phyloP scores from a whole-genome alignment of 2,888 invertebrate species.

The Zele albiditarsus region DNA sequence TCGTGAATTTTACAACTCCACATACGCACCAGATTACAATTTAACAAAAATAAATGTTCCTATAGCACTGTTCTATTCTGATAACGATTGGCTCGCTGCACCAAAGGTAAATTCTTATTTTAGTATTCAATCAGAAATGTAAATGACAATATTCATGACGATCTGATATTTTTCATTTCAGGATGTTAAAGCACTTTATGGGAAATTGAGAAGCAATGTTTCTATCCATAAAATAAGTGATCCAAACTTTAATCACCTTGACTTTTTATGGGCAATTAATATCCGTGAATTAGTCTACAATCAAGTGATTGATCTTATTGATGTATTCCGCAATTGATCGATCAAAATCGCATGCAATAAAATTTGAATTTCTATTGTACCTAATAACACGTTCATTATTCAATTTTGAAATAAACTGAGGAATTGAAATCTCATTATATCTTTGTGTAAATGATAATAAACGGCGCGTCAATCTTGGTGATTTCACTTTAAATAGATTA shows the following conservation, averaged over 20 bases:
- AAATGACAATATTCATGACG: neutral
- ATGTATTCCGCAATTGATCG: constrained; percentile 30
- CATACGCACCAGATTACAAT: constrained; percentile 78
- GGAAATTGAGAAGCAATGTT: constrained; percentile 74
- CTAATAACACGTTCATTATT: neutral
- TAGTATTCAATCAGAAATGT: constrained; percentile 11
- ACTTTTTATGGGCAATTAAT: constrained; percentile 81
- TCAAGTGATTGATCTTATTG: constrained; percentile 73
- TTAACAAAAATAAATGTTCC: constrained; percentile 78
- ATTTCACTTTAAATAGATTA: too few relatives aligned
- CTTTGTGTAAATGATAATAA: too few relatives aligned
- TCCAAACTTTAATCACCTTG: constrained; percentile 82
- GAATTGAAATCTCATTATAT: too few relatives aligned
- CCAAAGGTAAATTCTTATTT: constrained; percentile 71
- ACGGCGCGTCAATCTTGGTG: too few relatives aligned
- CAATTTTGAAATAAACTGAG: too few relatives aligned
- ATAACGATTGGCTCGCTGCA: constrained; percentile 84
- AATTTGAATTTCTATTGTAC: neutral
- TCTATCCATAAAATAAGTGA: constrained; percentile 78
- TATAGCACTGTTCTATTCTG: constrained; percentile 79
- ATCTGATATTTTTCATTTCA: constrained; percentile 51
- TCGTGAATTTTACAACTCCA: constrained; percentile 75
- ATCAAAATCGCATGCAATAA: neutral
- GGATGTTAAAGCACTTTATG: constrained; percentile 77
- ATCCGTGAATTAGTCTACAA: constrained; percentile 78